Base-by-base conservation (phyloP, 2,113 vertebrate genomes). In the Heterotilapia buettikoferi region DNA sequence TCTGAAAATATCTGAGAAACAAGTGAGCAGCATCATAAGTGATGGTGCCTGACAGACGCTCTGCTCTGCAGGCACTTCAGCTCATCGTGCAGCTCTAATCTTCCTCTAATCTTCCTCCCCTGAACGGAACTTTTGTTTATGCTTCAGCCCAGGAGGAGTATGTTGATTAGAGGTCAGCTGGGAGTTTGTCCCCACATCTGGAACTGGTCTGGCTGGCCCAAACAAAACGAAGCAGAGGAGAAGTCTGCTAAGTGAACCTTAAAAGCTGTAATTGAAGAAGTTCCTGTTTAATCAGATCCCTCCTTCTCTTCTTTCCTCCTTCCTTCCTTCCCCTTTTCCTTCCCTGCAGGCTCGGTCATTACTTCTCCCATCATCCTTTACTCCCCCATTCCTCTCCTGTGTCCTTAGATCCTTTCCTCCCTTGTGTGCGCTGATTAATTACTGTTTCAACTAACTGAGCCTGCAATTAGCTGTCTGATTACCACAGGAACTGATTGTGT, bases 211-310 rank as follows among this genome's bases (percentile, higher is more conserved):
- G 90, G 63, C 29, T 18, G 24, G 19, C 83, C 91, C 76, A 90
- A 93, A 93, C 93, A 93, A 54, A 80, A 53, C 1, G 83, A 92
- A 71, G 80, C 4, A 59, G 63, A 90, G 82, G 57, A 90, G 86
- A 84, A 84, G 83, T 91, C 84, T 93, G 88, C 84, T 91, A 82
- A 26, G 4, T 94, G 92, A 93, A 94, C 92, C 94, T 29, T 90
- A 88, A 92, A 90, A 80, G 88, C 84, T 66, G 82, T 90, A 94
- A 94, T 94, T 93, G 90, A 92, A 91, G 88, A 63, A 90, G 86
- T 94, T 95, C 94, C 94, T 94, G 91, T 92, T 92, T 92, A 94
- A 95, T 94, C 92, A 93, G 89, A 89, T 93, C 36, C 57, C 91
- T 90, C 84, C 87, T 84, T 91, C 88, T 92, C 89, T 54, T 88